phyloP scores from a whole-genome alignment of 2,113 vertebrate genomes.

The Acrocephalus kingi region DNA sequence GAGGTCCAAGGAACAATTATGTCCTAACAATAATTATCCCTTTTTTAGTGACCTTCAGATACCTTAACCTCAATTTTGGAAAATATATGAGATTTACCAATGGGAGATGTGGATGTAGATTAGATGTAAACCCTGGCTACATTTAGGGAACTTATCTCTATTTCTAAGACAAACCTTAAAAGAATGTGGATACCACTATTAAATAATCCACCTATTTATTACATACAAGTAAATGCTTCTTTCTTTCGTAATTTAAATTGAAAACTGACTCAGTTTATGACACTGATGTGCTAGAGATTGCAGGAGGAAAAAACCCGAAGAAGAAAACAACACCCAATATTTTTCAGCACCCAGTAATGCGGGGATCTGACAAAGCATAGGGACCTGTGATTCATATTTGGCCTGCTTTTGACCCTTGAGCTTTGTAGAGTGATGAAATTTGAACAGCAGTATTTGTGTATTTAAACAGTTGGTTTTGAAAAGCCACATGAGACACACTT shows the following conservation, averaged over 20 bases:
- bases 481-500: not conserved
- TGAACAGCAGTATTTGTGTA: conserved; percentile 49
- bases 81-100: not conserved
- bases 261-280: not conserved
- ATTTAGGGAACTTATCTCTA: not conserved
- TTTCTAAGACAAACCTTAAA: not conserved
- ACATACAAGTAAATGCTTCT: not conserved
- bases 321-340: not conserved
- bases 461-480: conserved; percentile 60
- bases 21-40: not conserved
- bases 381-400: conserved; percentile 44
- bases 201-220: not conserved
- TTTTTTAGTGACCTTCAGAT: not conserved
- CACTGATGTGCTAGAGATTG: not conserved
- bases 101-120: rapidly evolving
- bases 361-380: not conserved
- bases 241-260: not conserved
- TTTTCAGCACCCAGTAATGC: not conserved
- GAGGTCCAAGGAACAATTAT: not conserved
- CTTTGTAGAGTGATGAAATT: conserved; percentile 48
- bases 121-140: not conserved
- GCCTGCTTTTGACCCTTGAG: conserved; percentile 52
- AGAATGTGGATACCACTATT: not conserved
- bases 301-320: not conserved
- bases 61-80: not conserved